Conservation (phyloP, 2,113 vertebrate genomes). For the Laterallus jamaicensis region DNA sequence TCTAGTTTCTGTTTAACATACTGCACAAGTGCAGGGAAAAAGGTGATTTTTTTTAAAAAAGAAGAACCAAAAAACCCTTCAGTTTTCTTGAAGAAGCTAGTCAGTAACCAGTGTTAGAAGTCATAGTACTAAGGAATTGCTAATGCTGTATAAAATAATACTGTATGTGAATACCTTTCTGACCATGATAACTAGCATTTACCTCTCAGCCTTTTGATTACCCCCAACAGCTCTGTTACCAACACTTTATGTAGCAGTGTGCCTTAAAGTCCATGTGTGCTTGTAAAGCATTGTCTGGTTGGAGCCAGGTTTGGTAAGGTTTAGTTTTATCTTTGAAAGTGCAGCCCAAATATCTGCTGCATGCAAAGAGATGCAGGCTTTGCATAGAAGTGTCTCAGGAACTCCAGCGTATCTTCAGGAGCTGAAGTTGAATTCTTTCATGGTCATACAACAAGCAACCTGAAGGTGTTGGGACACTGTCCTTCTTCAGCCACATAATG, state of each 20-base stretch:
- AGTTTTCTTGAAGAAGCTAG: background rate
- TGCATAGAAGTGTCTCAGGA: background rate
- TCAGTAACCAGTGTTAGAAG: background rate
- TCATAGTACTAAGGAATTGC: background rate
- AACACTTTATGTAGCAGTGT: background rate
- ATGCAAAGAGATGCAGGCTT: fast-evolving
- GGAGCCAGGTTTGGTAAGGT: background rate
- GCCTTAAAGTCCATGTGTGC: background rate
- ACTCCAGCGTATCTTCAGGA: fast-evolving
- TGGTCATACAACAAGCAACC: background rate
- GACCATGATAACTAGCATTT: background rate
- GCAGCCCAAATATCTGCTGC: background rate
- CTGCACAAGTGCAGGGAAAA: background rate
- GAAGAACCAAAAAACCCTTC: background rate
- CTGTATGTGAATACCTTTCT: background rate
- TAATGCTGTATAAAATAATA: background rate
- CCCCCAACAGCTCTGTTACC: background rate
- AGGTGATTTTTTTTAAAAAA: background rate
- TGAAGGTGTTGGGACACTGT: background rate
- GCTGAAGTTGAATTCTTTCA: background rate
- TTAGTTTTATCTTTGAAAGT: background rate
- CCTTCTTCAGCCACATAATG: background rate
- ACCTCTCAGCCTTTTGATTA: background rate
- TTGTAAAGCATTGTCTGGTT: background rate
- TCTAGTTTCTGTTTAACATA: background rate